Evolutionary conservation across 1,140 invertebrate species (phyloP).

Genomic region (Yoshiicerus persimilis): DNA sequence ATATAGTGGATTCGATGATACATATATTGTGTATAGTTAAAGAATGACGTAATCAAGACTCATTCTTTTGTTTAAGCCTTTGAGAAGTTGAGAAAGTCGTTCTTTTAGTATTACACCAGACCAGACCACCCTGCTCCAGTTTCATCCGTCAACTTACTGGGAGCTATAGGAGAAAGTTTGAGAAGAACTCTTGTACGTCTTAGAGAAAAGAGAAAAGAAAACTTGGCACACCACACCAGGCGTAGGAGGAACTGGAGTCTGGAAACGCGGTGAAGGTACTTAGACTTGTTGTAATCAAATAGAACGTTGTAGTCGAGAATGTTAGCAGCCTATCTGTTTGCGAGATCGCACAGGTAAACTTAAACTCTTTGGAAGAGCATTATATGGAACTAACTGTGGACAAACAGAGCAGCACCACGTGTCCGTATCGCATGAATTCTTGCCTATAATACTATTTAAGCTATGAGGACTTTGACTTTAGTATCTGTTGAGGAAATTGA

Average conservation of each 20-base stretch:
- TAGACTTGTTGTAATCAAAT: slow-evolving; percentile 34
- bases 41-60: neutral
- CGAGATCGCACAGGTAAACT: neutral
- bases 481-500: neutral
- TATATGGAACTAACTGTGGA: neutral
- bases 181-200: neutral
- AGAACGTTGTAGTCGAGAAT: slow-evolving; percentile 21
- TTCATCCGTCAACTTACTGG: neutral
- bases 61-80: neutral
- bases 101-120: neutral
- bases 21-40: neutral
- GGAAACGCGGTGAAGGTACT: neutral
- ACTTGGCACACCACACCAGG: neutral
- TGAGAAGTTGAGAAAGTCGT: neutral
- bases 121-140: neutral
- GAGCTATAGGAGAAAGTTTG: neutral
- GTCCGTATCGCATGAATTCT: neutral
- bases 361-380: too few relatives aligned
- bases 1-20: neutral
- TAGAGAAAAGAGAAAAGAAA: neutral
- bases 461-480: neutral
- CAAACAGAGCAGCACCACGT: neutral
- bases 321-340: neutral
- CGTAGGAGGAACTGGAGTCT: neutral
- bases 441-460: neutral